Base-by-base conservation (phyloP, 1,140 invertebrate genomes). In the Conus ventricosus region DNA sequence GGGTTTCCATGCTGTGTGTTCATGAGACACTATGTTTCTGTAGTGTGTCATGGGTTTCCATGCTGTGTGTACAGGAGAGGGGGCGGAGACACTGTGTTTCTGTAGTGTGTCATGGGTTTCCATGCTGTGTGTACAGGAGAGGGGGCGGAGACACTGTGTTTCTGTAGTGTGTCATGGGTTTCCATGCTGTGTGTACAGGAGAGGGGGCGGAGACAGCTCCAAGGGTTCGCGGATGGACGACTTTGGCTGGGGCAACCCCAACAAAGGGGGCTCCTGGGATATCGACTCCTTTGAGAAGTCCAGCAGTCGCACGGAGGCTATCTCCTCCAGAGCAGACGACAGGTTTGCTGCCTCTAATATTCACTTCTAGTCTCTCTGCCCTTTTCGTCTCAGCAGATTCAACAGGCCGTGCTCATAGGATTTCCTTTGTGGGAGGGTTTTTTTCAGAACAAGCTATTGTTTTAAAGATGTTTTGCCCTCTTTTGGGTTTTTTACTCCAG, bases 231-330 rank as follows among this genome's bases (percentile, higher is more conserved):
- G 93, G 51, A 93, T 89, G 63, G 93, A 93, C 86, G 93, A 92
- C 60, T 91, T 91, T 80, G 86, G 90, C 57, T 94, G 93, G 93
- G 94, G 93, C 54, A 93, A 90, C 87, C 91, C 89, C 39, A 92
- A 92, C 88, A 93, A 92, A 88, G 91, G 91, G n/a, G 91, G 93
- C 60, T 93, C 92, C 17, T 95, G 94, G 94, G 94, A 94, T 89
- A 93, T 94, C 55, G 94, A 95, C 88, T 91, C 92, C 87, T 95
- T 94, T 91, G 94, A 94, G 10, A 91, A 88, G 75, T 94, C 93
- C 89, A 89, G 91, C 76, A 91, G 90, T 54, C 90, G 91, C 84
- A 90, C 92, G n/a, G 93, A 94, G 76, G 89, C 90, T 15, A 88
- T 94, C 27, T 88, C 93, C 53, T 90, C 90, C n/a, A 92, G 91